These are phyloP conservation scores for Heterochromis multidens DNA, from an alignment of 2,113 vertebrate genomes.

Conservation along the genomic window DNA sequence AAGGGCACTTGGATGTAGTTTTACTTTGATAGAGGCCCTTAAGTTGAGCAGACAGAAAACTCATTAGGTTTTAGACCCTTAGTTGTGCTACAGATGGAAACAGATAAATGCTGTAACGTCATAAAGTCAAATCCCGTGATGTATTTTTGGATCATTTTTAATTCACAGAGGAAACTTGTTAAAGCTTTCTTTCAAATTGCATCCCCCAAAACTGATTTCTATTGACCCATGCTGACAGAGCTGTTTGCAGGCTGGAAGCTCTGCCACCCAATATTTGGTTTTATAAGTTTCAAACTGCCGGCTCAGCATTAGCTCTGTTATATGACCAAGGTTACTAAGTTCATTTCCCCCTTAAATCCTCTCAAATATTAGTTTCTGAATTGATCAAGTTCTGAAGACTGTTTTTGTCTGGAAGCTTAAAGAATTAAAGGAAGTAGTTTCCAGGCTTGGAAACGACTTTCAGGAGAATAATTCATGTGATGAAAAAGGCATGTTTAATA, in stretches of 20 bases:
- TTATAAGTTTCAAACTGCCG: constrained; percentile 16
- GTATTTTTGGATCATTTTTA: not conserved
- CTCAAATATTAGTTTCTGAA: constrained; percentile 12
- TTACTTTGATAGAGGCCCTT: constrained; percentile 3
- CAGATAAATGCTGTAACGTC: not conserved
- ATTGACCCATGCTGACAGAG: constrained; percentile 52
- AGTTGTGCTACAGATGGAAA: not conserved
- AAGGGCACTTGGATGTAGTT: not conserved
- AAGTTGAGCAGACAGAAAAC: not conserved
- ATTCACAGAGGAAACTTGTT: constrained; percentile 24
- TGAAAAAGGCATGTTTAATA: not conserved
- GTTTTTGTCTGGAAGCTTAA: constrained; percentile 11
- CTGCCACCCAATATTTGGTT: not conserved
- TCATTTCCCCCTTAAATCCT: constrained; percentile 8
- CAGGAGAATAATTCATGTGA: not conserved
- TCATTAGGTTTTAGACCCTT: not conserved
- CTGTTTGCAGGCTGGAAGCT: not conserved
- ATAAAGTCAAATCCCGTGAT: not conserved
- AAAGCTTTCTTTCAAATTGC: constrained; percentile 7
- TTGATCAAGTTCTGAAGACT: constrained; percentile 12
- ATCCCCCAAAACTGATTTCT: constrained; percentile 33
- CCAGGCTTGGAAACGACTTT: not conserved
- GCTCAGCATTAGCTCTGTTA: constrained; percentile 19
- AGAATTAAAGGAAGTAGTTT: constrained; percentile 5
- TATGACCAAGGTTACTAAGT: not conserved